A percentile compares a stretch with the other conserved stretches of the same genome.
phyloP scores from a whole-genome alignment of 2,113 vertebrate species.

The Nestor notabilis region DNA sequence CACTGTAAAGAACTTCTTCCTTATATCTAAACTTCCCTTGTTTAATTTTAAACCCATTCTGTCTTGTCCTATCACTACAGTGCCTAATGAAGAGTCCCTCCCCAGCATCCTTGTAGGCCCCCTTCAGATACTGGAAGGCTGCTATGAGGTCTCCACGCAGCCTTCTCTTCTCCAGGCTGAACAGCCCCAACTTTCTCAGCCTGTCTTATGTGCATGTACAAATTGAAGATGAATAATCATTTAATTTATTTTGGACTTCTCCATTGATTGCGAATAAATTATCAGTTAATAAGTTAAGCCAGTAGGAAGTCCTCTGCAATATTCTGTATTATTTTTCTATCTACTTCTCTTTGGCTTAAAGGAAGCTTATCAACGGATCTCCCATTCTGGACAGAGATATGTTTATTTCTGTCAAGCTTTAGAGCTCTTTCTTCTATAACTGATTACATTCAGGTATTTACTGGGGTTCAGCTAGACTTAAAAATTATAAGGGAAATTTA shows the following conservation, averaged over 20 bases:
- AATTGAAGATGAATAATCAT: not conserved
- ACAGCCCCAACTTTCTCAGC: not conserved
- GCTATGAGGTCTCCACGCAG: not conserved
- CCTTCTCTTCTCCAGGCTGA: not conserved
- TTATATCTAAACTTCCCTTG: not conserved
- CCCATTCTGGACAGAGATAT: not conserved
- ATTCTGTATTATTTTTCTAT: not conserved
- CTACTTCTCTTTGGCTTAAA: not conserved
- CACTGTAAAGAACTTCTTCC: not conserved
- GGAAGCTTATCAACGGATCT: not conserved
- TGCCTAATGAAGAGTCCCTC: not conserved
- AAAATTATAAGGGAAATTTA: not conserved
- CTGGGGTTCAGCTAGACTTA: not conserved
- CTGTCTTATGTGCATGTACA: not conserved
- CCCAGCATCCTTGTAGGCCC: not conserved
- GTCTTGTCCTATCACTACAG: not conserved
- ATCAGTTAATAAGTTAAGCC: not conserved
- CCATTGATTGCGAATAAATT: not conserved
- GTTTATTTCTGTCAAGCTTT: not conserved
- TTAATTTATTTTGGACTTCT: not conserved
- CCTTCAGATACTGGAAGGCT: not conserved
- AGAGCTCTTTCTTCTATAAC: not conserved
- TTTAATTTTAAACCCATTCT: not conserved
- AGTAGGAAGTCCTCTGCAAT: not conserved
- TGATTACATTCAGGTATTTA: not conserved